phyloP scores from a whole-genome alignment of 2,797 vertebrate genomes.

The Benthosema pterotum region DNA sequence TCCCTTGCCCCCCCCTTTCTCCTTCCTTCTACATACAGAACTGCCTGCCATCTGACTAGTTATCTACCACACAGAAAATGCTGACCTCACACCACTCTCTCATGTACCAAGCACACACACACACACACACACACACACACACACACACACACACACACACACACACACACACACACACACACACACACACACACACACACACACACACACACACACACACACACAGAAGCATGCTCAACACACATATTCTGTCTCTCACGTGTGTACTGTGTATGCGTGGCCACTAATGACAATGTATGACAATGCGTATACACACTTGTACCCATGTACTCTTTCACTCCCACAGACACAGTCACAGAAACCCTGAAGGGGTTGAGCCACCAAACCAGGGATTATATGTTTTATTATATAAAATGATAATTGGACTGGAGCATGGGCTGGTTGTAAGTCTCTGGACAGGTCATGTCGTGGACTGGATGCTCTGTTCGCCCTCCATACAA shows the following conservation, averaged over 20 bases:
- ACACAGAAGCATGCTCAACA: slow-evolving; percentile 11
- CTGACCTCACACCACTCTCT: slow-evolving; percentile 37
- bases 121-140: slow-evolving; percentile 47
- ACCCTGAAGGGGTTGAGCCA: slow-evolving; percentile 42
- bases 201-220: slow-evolving; percentile 3
- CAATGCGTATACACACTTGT: slow-evolving; percentile 9
- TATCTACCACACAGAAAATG: slow-evolving; percentile 22
- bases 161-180: background rate
- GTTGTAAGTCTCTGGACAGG: slow-evolving; percentile 15
- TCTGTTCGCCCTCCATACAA: slow-evolving; percentile 6
- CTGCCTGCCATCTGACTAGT: slow-evolving; percentile 28
- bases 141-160: slow-evolving; percentile 49
- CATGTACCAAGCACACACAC: slow-evolving; percentile 19
- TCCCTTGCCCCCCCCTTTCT: slow-evolving; percentile 26
- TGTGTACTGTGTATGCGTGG: slow-evolving; percentile 2
- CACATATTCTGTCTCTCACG: slow-evolving; percentile 26
- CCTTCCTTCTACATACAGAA: slow-evolving; percentile 28
- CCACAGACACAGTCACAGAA: slow-evolving; percentile 34
- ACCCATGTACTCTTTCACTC: slow-evolving; percentile 22
- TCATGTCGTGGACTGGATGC: background rate
- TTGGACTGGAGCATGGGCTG: slow-evolving; percentile 33
- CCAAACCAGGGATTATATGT: slow-evolving; percentile 58
- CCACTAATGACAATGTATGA: background rate
- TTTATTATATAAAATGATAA: no score
- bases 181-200: slow-evolving; percentile 6